A percentile compares a stretch with the other conserved stretches of the same genome.
phyloP scores from a whole-genome alignment of 2,888 invertebrate species.

The Crematogaster levior region DNA sequence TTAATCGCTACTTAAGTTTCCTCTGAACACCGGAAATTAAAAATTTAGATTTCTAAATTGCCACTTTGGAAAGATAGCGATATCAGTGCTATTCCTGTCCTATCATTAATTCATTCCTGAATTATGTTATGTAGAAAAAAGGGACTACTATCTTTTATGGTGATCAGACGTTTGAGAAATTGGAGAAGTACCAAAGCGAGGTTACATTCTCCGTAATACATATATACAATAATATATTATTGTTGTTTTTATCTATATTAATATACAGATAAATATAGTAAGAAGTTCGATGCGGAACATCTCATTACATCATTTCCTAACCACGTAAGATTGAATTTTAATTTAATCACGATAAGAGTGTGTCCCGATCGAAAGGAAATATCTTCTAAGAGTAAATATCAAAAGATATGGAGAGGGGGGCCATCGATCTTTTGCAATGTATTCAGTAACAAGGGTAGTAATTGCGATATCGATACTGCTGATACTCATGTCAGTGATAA shows the following conservation, averaged over 20 bases:
- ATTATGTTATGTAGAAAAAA: neutral
- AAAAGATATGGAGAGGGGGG: neutral
- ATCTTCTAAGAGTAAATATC: neutral
- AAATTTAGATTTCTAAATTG: conserved; percentile 1
- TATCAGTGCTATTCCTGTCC: neutral
- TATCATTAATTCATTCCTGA: too few relatives aligned
- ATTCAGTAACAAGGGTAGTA: conserved; percentile 39
- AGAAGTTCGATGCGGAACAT: neutral
- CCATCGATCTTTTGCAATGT: conserved; percentile 5
- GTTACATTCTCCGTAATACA: neutral
- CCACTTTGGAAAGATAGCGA: neutral
- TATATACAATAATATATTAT: neutral
- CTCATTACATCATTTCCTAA: neutral
- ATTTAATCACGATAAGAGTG: neutral
- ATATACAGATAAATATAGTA: neutral
- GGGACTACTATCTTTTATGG: neutral
- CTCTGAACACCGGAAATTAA: neutral
- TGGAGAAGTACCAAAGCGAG: neutral
- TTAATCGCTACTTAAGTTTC: neutral
- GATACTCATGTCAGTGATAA: conserved; percentile 69
- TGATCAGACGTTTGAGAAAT: neutral
- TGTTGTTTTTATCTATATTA: neutral
- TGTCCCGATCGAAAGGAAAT: conserved; percentile 7
- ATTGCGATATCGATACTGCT: conserved; percentile 58
- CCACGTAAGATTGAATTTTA: neutral